Percentiles rank a stretch among this genome's conserved stretches.
These are phyloP conservation scores for Oscheius sp. DNA, from an alignment of 2,888 invertebrate species.

Conservation along the genomic window DNA sequence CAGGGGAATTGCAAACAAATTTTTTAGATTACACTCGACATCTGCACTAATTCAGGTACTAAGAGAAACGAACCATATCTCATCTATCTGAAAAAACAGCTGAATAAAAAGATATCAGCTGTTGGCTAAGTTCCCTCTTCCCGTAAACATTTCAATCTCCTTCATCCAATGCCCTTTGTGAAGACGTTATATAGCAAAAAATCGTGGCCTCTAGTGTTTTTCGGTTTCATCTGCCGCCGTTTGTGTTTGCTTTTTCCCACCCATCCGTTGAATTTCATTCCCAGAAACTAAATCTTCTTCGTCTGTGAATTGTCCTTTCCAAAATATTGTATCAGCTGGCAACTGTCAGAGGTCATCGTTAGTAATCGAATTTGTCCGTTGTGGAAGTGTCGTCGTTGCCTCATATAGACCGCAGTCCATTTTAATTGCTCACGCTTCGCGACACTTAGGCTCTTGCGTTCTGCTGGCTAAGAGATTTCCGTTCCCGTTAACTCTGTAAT, in stretches of 20 bases:
- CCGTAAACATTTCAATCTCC: no score
- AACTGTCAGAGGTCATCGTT: neutral
- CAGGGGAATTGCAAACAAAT: no score
- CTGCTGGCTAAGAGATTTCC: neutral
- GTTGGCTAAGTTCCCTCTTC: no score
- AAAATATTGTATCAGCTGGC: neutral
- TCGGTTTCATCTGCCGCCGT: neutral
- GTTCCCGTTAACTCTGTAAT: no score
- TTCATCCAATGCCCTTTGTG: no score
- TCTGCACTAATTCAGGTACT: no score
- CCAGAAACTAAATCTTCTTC: neutral
- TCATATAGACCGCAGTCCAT: slow-evolving; percentile 1
- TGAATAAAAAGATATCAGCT: no score
- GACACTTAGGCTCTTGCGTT: slow-evolving; percentile 7
- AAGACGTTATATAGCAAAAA: no score
- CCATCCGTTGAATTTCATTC: neutral
- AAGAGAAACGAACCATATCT: no score
- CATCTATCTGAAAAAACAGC: no score
- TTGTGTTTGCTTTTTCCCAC: neutral
- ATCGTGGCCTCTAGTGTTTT: neutral
- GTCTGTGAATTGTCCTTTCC: neutral
- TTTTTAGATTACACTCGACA: no score
- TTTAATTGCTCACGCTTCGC: slow-evolving; percentile 18
- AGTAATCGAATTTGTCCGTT: neutral
- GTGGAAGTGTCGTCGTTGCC: neutral